These are phyloP conservation scores for Horisme vitalbata DNA, from an alignment of 2,888 invertebrate genomes.

Conservation along the genomic window DNA sequence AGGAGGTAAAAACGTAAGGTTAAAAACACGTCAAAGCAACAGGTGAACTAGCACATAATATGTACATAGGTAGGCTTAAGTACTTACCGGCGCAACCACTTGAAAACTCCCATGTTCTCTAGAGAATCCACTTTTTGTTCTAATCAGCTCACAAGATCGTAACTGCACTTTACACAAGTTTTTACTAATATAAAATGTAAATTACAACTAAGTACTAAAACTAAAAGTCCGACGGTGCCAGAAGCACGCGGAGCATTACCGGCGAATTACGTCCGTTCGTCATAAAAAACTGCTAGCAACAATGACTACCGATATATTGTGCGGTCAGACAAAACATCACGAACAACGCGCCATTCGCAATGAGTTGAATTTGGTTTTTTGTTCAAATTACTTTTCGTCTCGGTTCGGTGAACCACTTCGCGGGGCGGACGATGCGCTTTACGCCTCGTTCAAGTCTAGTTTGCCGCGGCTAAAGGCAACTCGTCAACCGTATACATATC, in stretches of 20 bases:
- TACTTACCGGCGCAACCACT: slow-evolving; percentile 79
- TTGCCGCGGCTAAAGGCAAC: slow-evolving; percentile 46
- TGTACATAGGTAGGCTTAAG: background rate
- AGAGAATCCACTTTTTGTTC: slow-evolving; percentile 62
- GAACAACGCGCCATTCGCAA: slow-evolving; percentile 77
- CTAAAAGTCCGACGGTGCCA: slow-evolving; percentile 51
- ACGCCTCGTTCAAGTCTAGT: slow-evolving; percentile 54
- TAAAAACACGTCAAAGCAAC: no score
- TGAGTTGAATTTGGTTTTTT: slow-evolving; percentile 80
- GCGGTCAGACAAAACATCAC: slow-evolving; percentile 81
- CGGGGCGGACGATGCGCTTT: slow-evolving; percentile 48
- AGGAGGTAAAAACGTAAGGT: no score
- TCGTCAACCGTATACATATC: slow-evolving; percentile 50
- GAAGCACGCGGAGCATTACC: slow-evolving; percentile 72
- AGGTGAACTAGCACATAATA: no score
- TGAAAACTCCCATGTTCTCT: slow-evolving; percentile 77
- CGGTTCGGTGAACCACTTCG: slow-evolving; percentile 78
- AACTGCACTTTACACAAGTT: slow-evolving; percentile 34
- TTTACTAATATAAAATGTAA: no score
- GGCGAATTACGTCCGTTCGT: slow-evolving; percentile 61
- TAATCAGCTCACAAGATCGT: slow-evolving; percentile 39
- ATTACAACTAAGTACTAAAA: no score
- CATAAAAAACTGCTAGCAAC: slow-evolving; percentile 75
- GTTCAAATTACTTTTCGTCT: slow-evolving; percentile 81
- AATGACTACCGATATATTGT: slow-evolving; percentile 79